A percentile compares a stretch with the other conserved stretches of the same genome.
Evolutionary conservation across 1,140 invertebrate genomes (phyloP).

Genomic region (Monochamus saltuarius): DNA sequence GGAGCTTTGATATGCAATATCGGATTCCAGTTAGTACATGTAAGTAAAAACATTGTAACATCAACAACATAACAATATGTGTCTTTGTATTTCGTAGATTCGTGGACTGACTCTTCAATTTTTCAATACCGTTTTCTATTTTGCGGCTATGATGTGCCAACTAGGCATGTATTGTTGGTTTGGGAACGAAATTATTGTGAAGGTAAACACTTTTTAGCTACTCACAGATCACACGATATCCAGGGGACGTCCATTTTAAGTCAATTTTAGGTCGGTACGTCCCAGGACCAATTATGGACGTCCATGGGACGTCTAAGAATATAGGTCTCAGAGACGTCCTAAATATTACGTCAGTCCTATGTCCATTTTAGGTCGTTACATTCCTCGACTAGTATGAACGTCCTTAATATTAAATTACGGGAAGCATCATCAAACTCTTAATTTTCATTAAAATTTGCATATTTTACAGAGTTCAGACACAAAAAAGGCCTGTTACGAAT

Average conservation of each 20-base stretch:
- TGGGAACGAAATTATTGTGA: constrained; percentile 32
- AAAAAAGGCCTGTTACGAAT: constrained; percentile 38
- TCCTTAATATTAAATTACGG: too few relatives aligned
- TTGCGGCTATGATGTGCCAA: constrained; percentile 36
- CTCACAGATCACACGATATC: neutral
- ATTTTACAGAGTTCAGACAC: constrained; percentile 38
- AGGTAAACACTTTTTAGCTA: constrained; percentile 19
- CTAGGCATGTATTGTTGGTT: constrained; percentile 39
- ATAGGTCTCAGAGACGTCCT: neutral
- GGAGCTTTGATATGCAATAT: constrained; percentile 32
- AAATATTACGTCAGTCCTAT: neutral
- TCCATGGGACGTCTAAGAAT: too few relatives aligned
- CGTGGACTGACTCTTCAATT: constrained; percentile 23
- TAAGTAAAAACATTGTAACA: constrained; percentile 2
- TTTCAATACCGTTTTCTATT: constrained; percentile 27
- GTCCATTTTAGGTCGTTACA: too few relatives aligned
- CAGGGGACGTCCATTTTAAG: too few relatives aligned
- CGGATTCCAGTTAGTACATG: constrained; percentile 30
- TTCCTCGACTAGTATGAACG: too few relatives aligned
- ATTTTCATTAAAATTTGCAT: constrained; percentile 21
- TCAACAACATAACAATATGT: neutral
- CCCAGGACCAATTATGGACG: too few relatives aligned
- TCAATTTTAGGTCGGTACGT: too few relatives aligned
- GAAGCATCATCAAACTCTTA: neutral
- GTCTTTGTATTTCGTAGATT: constrained; percentile 32